A percentile compares a stretch with the other conserved stretches of the same genome.
These are phyloP conservation scores for Rhagoletis pomonella DNA, from an alignment of 1,140 invertebrate species.

Conservation along the genomic window DNA sequence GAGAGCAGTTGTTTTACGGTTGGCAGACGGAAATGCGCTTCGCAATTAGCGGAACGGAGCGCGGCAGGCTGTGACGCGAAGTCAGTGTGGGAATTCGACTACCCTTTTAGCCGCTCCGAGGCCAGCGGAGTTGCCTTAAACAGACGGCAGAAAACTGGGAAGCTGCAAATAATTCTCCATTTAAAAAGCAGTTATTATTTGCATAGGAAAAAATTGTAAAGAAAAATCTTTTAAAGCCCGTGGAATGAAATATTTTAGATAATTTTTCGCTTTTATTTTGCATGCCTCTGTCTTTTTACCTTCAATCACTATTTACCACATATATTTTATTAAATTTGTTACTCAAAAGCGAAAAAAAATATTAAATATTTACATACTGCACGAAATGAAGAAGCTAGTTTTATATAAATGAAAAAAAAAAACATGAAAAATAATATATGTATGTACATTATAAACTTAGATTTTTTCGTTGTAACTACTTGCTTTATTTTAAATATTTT, in stretches of 20 bases:
- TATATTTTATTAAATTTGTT: not conserved
- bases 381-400: slow-evolving; percentile 39
- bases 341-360: not conserved
- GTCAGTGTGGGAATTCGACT: not conserved
- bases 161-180: not conserved
- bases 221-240: too few relatives aligned
- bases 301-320: not conserved
- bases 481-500: slow-evolving; percentile 48
- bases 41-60: too few relatives aligned
- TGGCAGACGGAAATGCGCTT: too few relatives aligned
- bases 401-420: slow-evolving; percentile 13
- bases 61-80: too few relatives aligned
- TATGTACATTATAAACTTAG: not conserved
- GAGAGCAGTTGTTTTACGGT: too few relatives aligned
- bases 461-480: slow-evolving; percentile 30
- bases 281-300: not conserved
- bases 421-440: not conserved
- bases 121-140: too few relatives aligned
- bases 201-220: too few relatives aligned
- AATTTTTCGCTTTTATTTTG: not conserved
- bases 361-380: not conserved
- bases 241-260: too few relatives aligned
- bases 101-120: not conserved
- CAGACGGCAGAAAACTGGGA: not conserved
- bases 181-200: not conserved